Percentiles rank a stretch among this genome's conserved stretches.
These are phyloP conservation scores for Origma solitaria DNA, from an alignment of 2,113 vertebrate genomes.

Conservation along the genomic window DNA sequence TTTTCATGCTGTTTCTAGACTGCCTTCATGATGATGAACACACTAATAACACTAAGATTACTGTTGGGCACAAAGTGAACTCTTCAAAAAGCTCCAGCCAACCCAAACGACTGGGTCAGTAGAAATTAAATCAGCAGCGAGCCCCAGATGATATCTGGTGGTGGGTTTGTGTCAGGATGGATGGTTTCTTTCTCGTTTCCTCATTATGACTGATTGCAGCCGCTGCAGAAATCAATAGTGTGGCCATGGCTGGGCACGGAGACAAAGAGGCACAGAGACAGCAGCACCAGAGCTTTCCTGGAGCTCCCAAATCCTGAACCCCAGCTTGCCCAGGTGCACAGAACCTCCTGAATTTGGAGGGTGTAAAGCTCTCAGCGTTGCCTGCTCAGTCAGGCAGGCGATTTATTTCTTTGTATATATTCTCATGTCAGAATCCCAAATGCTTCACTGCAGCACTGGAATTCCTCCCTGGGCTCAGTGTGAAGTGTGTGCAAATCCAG, in stretches of 20 bases:
- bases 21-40: constrained; percentile 23
- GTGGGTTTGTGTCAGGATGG: constrained; percentile 49
- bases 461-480: background rate
- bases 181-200: constrained; percentile 41
- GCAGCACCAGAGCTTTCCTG: constrained; percentile 24
- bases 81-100: background rate
- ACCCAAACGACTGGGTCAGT: constrained; percentile 43
- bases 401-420: background rate
- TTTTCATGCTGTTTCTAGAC: background rate
- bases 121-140: constrained; percentile 63
- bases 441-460: accelerated
- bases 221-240: constrained; percentile 62
- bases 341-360: background rate
- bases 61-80: background rate
- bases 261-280: constrained; percentile 21
- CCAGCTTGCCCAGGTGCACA: background rate
- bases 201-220: constrained; percentile 64
- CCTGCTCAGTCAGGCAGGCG: background rate
- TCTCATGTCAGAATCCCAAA: background rate
- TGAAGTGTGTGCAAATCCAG: background rate
- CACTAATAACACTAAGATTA: constrained; percentile 21
- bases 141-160: constrained; percentile 38
- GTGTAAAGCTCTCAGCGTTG: background rate
- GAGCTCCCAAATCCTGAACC: constrained; percentile 51
- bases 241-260: constrained; percentile 43